Base-by-base conservation (phyloP, 2,888 invertebrate genomes). In the Dynastes grantii region DNA sequence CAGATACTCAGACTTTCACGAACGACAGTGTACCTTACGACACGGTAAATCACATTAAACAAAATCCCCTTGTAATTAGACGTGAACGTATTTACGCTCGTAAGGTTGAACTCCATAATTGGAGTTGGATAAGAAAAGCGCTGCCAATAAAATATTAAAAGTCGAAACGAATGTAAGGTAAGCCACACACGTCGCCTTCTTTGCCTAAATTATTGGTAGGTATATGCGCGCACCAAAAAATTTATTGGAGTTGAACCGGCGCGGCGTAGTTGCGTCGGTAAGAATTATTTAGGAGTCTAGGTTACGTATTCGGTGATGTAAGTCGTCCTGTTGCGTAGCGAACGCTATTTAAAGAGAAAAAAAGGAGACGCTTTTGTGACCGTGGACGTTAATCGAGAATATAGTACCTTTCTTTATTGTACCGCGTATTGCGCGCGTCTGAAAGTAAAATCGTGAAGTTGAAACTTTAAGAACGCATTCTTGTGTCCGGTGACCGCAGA, bases 241-340 rank as follows among this genome's bases (percentile, higher is more conserved):
- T 75, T 75, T 75, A 61, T 75, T 40, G 73, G 45, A 51, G 51
- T 45, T 37, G 73, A 45, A 75, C 61, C 61, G 22, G 13, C 45
- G 45, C 61, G 61, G 49, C 51, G 68, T 37, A 37, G 32, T 45
- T 11, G 45, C 45, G 8, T 29, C 32, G 27, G 51, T 75, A 61
- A 61, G 73, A 75, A 75, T 75, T 75, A 75, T 75, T 75, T 75
- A 75, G 61, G 55, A 75, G 73, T 75, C 61, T 75, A 75, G 27
- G 61, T 75, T 75, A 75, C 61, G 63, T 45, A 27, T 75, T 75
- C 73, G 27, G 55, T 75, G 73, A 75, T 61, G 73, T 75, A 75
- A 75, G 73, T 75, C 61, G 49, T 75, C 40, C 61, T 61, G 13
- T 75, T 71, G 55, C 55, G 22, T 55, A 55, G 22, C 22, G 55